A percentile compares a stretch with the other conserved stretches of the same genome.
Evolutionary conservation across 2,113 vertebrate genomes (phyloP).

Genomic region (Ailuropoda melanoleuca): DNA sequence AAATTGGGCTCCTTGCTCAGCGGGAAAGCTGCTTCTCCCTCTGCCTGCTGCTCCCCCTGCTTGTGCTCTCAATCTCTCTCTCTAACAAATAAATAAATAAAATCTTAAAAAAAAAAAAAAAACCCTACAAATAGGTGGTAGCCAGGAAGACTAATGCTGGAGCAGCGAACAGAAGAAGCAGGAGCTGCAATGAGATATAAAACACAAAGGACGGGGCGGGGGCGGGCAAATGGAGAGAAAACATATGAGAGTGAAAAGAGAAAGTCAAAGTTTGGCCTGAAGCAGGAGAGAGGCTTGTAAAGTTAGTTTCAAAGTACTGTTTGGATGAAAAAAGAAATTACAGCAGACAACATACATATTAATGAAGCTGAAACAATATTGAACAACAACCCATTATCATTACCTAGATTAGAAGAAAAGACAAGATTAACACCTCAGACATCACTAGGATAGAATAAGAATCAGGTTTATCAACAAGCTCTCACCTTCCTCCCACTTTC

Average conservation of each 20-base stretch:
- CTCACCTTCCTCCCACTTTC: background rate
- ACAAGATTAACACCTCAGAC: conserved; percentile 79
- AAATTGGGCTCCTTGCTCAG: background rate
- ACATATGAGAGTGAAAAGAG: conserved; percentile 60
- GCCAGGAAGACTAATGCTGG: background rate
- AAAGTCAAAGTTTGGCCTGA: conserved; percentile 79
- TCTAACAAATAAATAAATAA: background rate
- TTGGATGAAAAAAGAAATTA: conserved; percentile 51
- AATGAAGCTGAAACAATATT: conserved; percentile 82
- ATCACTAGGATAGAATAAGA: conserved; percentile 60
- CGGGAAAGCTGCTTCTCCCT: background rate
- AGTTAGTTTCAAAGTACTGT: conserved; percentile 81
- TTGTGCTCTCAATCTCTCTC: background rate
- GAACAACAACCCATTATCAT: conserved; percentile 82
- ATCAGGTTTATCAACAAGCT: conserved; percentile 27
- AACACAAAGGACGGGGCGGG: background rate
- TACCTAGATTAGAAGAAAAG: conserved; percentile 81
- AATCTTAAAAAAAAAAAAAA: background rate
- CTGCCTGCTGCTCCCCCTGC: background rate
- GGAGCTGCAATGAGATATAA: background rate
- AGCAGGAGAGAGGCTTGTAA: conserved; percentile 75
- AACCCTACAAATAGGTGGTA: background rate
- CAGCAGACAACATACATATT: conserved; percentile 79
- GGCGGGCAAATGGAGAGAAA: conserved; percentile 44
- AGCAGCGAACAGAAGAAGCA: background rate